Conservation (phyloP, 2,113 vertebrate genomes). For the Leptocoma aspasia region DNA sequence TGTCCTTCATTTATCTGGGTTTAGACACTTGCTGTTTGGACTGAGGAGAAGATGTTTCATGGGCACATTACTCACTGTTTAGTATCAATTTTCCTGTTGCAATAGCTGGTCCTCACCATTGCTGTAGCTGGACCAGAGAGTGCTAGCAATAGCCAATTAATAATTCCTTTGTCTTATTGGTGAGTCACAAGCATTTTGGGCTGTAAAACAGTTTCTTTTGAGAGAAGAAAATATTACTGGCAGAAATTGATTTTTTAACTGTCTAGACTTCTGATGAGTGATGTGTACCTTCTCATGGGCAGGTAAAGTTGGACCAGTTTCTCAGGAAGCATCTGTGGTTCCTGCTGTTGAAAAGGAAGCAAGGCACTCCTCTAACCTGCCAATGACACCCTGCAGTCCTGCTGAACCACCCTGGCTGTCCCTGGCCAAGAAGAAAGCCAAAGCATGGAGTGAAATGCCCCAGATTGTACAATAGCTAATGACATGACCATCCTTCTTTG, state of each 20-base stretch:
- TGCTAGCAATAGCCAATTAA: neutral
- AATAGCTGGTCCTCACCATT: neutral
- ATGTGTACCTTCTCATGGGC: constrained; percentile 48
- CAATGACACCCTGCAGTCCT: constrained; percentile 51
- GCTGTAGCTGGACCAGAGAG: neutral
- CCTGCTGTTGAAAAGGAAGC: constrained; percentile 47
- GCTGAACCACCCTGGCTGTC: constrained; percentile 89
- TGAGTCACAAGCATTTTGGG: neutral
- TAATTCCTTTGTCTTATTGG: neutral
- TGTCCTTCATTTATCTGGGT: neutral
- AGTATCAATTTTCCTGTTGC: neutral
- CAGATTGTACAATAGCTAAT: constrained; percentile 79
- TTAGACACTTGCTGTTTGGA: neutral
- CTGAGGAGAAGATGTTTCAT: neutral
- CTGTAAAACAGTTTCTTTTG: neutral
- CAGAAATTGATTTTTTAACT: neutral
- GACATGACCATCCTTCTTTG: neutral
- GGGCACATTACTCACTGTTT: neutral
- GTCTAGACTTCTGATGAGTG: neutral
- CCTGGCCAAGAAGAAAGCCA: constrained; percentile 92
- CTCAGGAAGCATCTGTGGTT: constrained; percentile 61
- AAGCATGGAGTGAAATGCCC: constrained; percentile 91
- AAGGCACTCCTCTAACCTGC: constrained; percentile 18
- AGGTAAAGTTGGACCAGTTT: constrained; percentile 55
- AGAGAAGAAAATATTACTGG: neutral